Evolutionary conservation across 2,888 invertebrate species (phyloP).

Genomic region (Drosophila setosimentum): DNA sequence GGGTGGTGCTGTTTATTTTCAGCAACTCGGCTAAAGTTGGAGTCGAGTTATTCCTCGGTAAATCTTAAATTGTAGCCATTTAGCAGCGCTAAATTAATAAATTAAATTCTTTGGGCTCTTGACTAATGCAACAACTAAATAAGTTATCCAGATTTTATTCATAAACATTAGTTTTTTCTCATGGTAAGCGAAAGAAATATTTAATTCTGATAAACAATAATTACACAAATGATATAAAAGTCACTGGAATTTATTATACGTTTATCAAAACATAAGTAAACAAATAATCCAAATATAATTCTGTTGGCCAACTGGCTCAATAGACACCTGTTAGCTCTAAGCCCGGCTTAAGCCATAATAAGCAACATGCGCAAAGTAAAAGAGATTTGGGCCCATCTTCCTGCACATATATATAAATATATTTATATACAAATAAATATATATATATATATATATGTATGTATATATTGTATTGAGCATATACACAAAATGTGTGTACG

Average conservation of each 20-base stretch:
- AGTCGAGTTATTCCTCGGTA: not conserved
- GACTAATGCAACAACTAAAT: too few species aligned
- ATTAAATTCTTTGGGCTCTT: not conserved
- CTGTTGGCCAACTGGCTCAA: not conserved
- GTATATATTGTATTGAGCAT: not conserved
- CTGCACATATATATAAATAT: slow-evolving; percentile 6
- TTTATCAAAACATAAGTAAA: not conserved
- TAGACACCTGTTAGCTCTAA: slow-evolving; percentile 44
- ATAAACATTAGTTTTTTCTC: not conserved
- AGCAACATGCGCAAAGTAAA: slow-evolving; percentile 16
- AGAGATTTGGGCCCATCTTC: slow-evolving; percentile 19
- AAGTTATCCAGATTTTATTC: not conserved
- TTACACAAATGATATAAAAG: not conserved
- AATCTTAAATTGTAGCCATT: not conserved
- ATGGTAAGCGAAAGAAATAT: not conserved
- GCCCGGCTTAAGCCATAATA: slow-evolving; percentile 16
- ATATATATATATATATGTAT: slow-evolving; percentile 3
- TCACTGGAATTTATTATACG: not conserved
- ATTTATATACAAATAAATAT: not conserved
- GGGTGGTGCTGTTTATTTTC: not conserved
- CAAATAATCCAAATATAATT: not conserved
- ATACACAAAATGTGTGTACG: slow-evolving; percentile 1
- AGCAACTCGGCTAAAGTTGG: not conserved
- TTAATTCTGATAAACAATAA: not conserved
- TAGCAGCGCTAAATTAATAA: not conserved